phyloP scores from a whole-genome alignment of 2,113 vertebrate species.

The Hippopotamus amphibius region DNA sequence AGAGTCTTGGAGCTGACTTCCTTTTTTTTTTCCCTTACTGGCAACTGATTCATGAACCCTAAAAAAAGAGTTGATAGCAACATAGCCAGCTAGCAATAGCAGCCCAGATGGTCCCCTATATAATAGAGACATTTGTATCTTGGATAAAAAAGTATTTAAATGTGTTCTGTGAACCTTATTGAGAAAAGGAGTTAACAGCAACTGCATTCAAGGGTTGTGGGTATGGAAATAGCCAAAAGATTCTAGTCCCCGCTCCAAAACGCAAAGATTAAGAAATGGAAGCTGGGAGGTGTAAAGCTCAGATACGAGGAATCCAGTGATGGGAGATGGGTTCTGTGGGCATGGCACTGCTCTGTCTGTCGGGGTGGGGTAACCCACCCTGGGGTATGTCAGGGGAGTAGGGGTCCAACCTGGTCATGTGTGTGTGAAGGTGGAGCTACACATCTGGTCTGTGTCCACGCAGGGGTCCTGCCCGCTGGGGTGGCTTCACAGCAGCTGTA shows the following conservation, averaged over 20 bases:
- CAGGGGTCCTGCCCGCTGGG: accelerated
- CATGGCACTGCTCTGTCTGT: accelerated
- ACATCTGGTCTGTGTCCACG: neutral
- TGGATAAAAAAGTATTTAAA: slow-evolving; percentile 69
- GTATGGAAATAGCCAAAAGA: slow-evolving; percentile 48
- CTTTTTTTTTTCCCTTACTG: slow-evolving; percentile 56
- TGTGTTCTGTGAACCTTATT: slow-evolving; percentile 73
- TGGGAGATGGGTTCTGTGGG: neutral
- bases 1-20: slow-evolving; percentile 64
- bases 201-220: neutral
- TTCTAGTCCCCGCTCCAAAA: neutral
- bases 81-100: slow-evolving; percentile 72
- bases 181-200: slow-evolving; percentile 75
- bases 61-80: slow-evolving; percentile 80
- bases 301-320: accelerated
- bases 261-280: neutral
- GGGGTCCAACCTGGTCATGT: neutral
- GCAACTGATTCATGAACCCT: slow-evolving; percentile 79
- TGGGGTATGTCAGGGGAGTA: accelerated
- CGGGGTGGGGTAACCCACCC: too few species aligned
- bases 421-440: neutral
- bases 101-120: slow-evolving; percentile 74
- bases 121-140: slow-evolving; percentile 74
- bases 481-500: neutral
- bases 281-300: neutral